These are phyloP conservation scores for Operophtera brumata DNA, from an alignment of 2,888 invertebrate species.

Conservation along the genomic window DNA sequence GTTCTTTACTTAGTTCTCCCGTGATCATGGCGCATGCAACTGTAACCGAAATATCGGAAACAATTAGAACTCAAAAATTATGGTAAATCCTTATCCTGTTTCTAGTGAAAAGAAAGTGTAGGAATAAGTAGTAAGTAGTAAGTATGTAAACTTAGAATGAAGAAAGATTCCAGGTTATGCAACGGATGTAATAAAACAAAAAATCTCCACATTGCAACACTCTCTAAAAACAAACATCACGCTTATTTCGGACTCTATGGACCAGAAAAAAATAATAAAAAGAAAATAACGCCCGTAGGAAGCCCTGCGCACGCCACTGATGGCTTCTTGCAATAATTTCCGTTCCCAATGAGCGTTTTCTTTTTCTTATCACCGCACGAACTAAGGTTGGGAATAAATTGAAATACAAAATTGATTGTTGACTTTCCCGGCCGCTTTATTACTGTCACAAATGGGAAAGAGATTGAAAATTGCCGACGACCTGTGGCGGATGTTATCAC, in stretches of 20 bases:
- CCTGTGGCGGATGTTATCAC: slow-evolving; percentile 51
- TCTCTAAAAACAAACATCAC: not conserved
- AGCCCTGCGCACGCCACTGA: slow-evolving; percentile 72
- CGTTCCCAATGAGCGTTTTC: slow-evolving; percentile 79
- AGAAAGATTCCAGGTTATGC: no score
- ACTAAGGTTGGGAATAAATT: slow-evolving; percentile 80
- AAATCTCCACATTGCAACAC: no score
- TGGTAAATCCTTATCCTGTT: no score
- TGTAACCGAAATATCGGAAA: no score
- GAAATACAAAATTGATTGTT: slow-evolving; percentile 82
- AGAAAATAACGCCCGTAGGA: slow-evolving; percentile 43
- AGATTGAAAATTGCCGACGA: slow-evolving; percentile 77
- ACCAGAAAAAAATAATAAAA: slow-evolving; percentile 47
- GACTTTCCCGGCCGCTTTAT: slow-evolving; percentile 79
- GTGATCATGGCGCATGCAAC: no score
- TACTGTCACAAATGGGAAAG: slow-evolving; percentile 79
- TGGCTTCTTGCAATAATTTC: slow-evolving; percentile 81
- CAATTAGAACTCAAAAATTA: no score
- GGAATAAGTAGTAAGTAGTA: no score
- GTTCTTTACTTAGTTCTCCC: no score
- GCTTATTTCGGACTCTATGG: not conserved
- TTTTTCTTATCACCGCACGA: slow-evolving; percentile 79
- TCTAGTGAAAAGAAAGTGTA: no score
- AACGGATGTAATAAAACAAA: no score
- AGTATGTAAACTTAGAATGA: no score